Evolutionary conservation across 2,888 invertebrate genomes (phyloP).

Genomic region (Tineola bisselliella): DNA sequence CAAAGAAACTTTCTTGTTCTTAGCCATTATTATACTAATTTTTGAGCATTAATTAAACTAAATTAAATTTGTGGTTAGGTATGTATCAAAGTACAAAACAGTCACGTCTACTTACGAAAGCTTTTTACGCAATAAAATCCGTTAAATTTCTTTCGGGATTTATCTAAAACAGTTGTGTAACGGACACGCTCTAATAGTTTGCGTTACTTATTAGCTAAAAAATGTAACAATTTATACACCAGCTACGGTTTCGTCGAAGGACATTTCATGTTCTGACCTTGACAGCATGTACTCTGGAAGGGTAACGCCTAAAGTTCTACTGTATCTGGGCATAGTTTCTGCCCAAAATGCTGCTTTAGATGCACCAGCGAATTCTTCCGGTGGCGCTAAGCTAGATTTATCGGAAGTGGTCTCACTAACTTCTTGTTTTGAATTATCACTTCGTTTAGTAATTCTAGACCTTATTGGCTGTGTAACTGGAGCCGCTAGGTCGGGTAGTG

Average conservation of each 20-base stretch:
- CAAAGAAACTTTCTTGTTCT: not conserved
- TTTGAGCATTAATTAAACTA: not conserved
- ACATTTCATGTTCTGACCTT: conserved; percentile 73
- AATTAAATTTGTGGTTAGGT: not conserved
- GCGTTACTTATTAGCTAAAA: not conserved
- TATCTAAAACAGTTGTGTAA: conserved; percentile 42
- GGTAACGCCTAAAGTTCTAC: conserved; percentile 70
- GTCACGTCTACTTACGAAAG: conserved; percentile 8
- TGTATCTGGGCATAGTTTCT: conserved; percentile 74
- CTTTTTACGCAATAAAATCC: conserved; percentile 45
- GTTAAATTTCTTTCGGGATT: conserved; percentile 43
- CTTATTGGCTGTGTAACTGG: conserved; percentile 20
- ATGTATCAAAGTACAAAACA: not conserved
- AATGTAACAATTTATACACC: conserved; percentile 37
- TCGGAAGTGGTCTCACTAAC: conserved; percentile 36
- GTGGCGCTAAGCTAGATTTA: conserved; percentile 48
- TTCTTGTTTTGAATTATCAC: conserved; percentile 28
- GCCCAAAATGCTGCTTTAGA: conserved; percentile 72
- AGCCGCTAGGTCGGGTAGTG: conserved; percentile 18
- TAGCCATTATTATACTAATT: not conserved
- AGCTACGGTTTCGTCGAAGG: conserved; percentile 69
- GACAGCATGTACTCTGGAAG: conserved; percentile 76
- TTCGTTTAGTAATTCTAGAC: conserved; percentile 40
- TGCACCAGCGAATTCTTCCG: conserved; percentile 63
- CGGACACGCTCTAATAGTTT: conserved; percentile 48